phyloP scores from a whole-genome alignment of 1,140 invertebrate species.

The Cecropterus lyciades region DNA sequence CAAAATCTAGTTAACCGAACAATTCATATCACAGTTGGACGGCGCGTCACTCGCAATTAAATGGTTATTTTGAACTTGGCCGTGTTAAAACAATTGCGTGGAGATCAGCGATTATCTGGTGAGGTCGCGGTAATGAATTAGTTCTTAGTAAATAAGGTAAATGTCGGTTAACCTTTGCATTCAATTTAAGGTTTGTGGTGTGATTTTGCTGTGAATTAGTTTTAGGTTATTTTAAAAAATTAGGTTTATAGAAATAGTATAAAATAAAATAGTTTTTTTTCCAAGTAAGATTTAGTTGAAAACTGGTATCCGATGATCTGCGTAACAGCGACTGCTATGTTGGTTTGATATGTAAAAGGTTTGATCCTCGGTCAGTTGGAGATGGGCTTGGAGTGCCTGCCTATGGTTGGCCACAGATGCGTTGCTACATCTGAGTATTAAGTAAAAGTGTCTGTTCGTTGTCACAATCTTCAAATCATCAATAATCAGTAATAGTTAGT shows the following conservation, averaged over 20 bases:
- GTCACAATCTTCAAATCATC: too few species aligned
- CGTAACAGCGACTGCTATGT: too few species aligned
- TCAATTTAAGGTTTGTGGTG: conserved; percentile 7
- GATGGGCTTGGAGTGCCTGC: too few species aligned
- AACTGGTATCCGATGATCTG: too few species aligned
- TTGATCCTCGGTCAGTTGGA: too few species aligned
- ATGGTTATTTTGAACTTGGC: conserved; percentile 47
- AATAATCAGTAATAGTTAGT: too few species aligned
- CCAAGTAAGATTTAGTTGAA: too few species aligned
- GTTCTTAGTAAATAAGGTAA: conserved; percentile 27
- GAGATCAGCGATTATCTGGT: conserved; percentile 46
- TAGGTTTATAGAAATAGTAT: neutral
- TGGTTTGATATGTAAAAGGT: too few species aligned
- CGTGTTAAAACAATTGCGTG: conserved; percentile 47
- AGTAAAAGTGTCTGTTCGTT: too few species aligned
- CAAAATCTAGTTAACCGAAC: neutral
- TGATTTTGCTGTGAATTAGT: neutral
- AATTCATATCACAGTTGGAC: conserved; percentile 1
- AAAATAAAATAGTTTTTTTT: too few species aligned
- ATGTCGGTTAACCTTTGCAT: conserved; percentile 23
- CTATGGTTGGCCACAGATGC: too few species aligned
- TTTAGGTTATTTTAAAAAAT: neutral
- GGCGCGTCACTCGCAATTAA: conserved; percentile 32
- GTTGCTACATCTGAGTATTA: too few species aligned
- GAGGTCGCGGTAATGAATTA: conserved; percentile 39